A percentile compares a stretch with the other conserved stretches of the same genome.
Evolutionary conservation across 2,888 invertebrate genomes (phyloP).

Genomic region (Euspilapteryx auroguttella): DNA sequence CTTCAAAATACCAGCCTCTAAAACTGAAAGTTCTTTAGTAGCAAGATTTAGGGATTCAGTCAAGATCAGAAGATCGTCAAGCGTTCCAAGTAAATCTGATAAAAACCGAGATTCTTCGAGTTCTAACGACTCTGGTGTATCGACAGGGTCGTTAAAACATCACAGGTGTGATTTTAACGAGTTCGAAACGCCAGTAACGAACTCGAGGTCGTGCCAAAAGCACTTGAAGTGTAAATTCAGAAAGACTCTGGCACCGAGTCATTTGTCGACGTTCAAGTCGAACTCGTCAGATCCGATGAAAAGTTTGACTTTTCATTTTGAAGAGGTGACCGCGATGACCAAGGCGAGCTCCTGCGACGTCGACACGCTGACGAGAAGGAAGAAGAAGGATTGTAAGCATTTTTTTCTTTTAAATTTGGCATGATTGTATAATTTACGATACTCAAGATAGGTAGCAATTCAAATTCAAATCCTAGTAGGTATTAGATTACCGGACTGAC

Average conservation of each 20-base stretch:
- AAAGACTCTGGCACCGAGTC: constrained; percentile 42
- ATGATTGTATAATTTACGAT: background rate
- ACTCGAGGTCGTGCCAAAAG: constrained; percentile 45
- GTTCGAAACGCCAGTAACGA: constrained; percentile 58
- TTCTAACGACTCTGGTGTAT: constrained; percentile 72
- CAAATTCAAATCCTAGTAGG: too few relatives aligned
- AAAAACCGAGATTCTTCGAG: constrained; percentile 71
- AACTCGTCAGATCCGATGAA: constrained; percentile 66
- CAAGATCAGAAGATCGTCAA: constrained; percentile 67
- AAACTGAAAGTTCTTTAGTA: constrained; percentile 37
- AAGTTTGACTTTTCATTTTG: constrained; percentile 66
- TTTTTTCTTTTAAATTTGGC: background rate
- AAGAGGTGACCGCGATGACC: constrained; percentile 59
- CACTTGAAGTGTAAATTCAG: constrained; percentile 42
- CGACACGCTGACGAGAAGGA: constrained; percentile 61
- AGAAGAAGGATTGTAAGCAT: constrained; percentile 36
- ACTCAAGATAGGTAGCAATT: constrained; percentile 1
- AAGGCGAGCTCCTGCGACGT: constrained; percentile 67
- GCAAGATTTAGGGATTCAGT: constrained; percentile 56
- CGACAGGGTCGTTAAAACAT: constrained; percentile 66
- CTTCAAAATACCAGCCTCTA: constrained; percentile 43
- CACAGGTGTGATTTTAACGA: constrained; percentile 64
- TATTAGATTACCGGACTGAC: too few relatives aligned
- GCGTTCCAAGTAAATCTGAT: constrained; percentile 69
- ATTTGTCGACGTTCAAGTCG: constrained; percentile 62